phyloP scores from a whole-genome alignment of 2,113 vertebrate species.

The Hyperoodon ampullatus region DNA sequence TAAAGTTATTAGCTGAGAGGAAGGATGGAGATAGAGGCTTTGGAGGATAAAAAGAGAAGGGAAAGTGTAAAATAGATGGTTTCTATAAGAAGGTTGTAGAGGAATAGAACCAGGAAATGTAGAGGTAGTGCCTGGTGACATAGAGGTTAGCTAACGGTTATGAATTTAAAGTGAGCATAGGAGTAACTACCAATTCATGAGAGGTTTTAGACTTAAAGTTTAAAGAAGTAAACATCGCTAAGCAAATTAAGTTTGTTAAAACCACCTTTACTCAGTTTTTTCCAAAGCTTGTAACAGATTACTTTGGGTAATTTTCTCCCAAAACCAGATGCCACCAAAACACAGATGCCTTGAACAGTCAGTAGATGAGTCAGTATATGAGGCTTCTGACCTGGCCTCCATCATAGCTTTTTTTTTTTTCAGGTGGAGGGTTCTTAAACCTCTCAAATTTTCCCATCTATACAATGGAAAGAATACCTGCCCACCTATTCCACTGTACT shows the following conservation, averaged over 20 bases:
- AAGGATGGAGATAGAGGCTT: neutral
- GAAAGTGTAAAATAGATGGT: neutral
- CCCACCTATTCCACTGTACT: neutral
- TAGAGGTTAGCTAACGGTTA: neutral
- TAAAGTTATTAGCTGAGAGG: neutral
- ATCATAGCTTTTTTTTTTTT: neutral
- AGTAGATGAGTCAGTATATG: neutral
- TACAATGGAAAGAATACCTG: neutral
- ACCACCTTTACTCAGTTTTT: neutral
- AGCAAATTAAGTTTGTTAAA: neutral
- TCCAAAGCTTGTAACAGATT: neutral
- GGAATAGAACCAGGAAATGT: neutral
- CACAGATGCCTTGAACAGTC: neutral
- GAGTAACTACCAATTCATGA: neutral
- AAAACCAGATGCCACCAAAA: neutral
- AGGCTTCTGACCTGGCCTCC: neutral
- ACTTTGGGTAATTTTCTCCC: neutral
- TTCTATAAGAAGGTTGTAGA: neutral
- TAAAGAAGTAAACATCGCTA: neutral
- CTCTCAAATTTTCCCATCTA: neutral
- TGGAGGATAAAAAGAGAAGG: neutral
- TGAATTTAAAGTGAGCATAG: neutral
- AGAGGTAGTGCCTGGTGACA: neutral
- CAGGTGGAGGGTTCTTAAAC: neutral
- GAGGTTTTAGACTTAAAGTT: neutral